phyloP scores from a whole-genome alignment of 2,888 invertebrate genomes.

The Harpalus rubripes region DNA sequence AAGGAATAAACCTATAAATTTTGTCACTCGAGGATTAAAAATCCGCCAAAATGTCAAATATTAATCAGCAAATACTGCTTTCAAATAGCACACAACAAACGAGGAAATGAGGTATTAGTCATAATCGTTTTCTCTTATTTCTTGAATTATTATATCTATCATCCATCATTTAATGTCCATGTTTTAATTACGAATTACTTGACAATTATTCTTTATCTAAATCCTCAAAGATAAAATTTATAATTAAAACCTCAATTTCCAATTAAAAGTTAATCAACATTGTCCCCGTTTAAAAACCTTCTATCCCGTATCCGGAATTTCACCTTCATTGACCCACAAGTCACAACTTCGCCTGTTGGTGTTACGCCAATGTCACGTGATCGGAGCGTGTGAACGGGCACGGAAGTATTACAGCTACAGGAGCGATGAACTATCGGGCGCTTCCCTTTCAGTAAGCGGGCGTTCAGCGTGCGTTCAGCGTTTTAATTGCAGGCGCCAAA shows the following conservation, averaged over 20 bases:
- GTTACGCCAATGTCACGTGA: conserved; percentile 14
- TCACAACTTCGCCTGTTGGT: background rate
- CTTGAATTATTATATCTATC: background rate
- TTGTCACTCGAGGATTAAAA: too few species aligned
- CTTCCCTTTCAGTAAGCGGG: too few species aligned
- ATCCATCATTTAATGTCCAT: background rate
- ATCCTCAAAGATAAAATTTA: background rate
- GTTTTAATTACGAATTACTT: background rate
- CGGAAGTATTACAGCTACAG: conserved; percentile 4
- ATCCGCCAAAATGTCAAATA: too few species aligned
- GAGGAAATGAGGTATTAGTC: too few species aligned
- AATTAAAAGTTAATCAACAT: conserved; percentile 13
- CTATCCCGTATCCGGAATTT: conserved; percentile 11
- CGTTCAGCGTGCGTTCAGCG: background rate
- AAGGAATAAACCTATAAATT: too few species aligned
- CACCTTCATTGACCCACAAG: conserved; percentile 32
- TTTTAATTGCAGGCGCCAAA: conserved; percentile 25
- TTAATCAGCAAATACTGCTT: too few species aligned
- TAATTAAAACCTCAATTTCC: background rate
- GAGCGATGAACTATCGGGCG: background rate
- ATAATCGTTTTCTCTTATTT: background rate
- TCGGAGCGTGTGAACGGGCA: conserved; percentile 11
- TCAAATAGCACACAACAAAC: too few species aligned
- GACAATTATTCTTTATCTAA: background rate
- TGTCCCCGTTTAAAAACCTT: background rate